Evolutionary conservation across 2,888 invertebrate species (phyloP), one percentile per base, ranked within the genome.

Genomic region (Diplolepis rosae): DNA sequence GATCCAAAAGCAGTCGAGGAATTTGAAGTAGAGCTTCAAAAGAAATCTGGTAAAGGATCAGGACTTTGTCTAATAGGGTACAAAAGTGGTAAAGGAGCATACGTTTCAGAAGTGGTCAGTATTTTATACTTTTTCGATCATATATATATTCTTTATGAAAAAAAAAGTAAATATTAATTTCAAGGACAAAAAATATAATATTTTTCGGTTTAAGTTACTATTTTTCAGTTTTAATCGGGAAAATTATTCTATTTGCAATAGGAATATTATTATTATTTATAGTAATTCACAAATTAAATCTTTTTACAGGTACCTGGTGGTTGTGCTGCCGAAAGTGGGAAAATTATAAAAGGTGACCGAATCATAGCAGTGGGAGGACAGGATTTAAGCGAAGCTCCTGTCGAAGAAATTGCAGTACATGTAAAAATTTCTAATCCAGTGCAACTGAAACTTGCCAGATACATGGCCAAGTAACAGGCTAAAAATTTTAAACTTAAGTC

Each of bases 51-150:
- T 54, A 95, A 96, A 87, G 95, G 97, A 52, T 90, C 97, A 27
- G 98, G 98, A 0, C 91, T 99, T 77, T 95, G 96, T 74, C 93
- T 98, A 77, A 93, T 96, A 7, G 95, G 95, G 32, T 91, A 92
- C 87, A 95, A 92, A 88, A 92, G 91, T 89, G 93, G 92, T 82
- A 91, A 93, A 85, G 97, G 97, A 68, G 95, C 98, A 69, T 98
- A 97, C 88, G 93, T 99, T 67, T 95, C 96, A 15, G 98, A 98
- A 85, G 92, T 98, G 87, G 99, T 98, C 89, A 93, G 93, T 89
- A 69, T 51, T 22, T 24, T 4, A 45, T 32, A 65, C 39, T 52
- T 35, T 13, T n/a, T 39, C 67, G 18, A n/a, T n/a, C n/a, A n/a
- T n/a, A n/a, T n/a, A n/a, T n/a, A n/a, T n/a, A n/a, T n/a, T n/a